phyloP scores from a whole-genome alignment of 2,797 vertebrate species.

The Schizopygopsis malacanthus region DNA sequence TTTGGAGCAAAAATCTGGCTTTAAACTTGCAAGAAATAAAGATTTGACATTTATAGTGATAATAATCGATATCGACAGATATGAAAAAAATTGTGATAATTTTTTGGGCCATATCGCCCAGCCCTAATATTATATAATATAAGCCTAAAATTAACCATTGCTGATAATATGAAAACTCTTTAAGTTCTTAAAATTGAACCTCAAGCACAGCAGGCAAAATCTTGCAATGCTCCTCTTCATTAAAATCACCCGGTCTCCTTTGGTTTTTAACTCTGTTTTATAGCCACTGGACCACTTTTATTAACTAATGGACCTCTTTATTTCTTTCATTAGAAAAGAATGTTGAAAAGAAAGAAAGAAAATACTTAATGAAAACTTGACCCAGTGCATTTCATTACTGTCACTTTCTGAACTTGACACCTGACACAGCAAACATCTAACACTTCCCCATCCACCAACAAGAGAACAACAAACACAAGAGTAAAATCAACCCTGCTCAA shows the following conservation, averaged over 20 bases:
- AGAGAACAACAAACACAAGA: constrained; percentile 65
- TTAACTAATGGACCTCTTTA: not conserved
- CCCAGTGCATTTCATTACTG: constrained; percentile 66
- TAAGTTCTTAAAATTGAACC: not conserved
- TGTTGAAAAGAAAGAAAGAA: not conserved
- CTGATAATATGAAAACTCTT: not conserved
- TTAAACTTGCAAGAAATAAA: too few species aligned
- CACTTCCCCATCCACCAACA: constrained; percentile 65
- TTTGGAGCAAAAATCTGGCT: too few species aligned
- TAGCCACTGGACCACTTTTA: not conserved
- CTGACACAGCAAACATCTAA: constrained; percentile 72
- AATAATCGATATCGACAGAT: too few species aligned
- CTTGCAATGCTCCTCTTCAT: not conserved
- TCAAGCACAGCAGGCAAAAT: not conserved
- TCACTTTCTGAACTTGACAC: constrained; percentile 64
- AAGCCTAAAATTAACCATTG: not conserved
- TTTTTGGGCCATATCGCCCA: too few species aligned
- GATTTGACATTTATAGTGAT: too few species aligned
- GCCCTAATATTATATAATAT: not conserved
- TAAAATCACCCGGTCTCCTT: constrained; percentile 5
- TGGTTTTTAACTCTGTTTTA: not conserved
- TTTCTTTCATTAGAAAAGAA: constrained; percentile 1
- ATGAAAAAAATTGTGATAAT: too few species aligned
- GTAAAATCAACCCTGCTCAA: not conserved
- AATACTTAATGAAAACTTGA: constrained; percentile 63